Percentiles rank a stretch among this genome's conserved stretches.
Evolutionary conservation across 1,140 invertebrate genomes (phyloP).

Genomic region (Nixonia krombeini): DNA sequence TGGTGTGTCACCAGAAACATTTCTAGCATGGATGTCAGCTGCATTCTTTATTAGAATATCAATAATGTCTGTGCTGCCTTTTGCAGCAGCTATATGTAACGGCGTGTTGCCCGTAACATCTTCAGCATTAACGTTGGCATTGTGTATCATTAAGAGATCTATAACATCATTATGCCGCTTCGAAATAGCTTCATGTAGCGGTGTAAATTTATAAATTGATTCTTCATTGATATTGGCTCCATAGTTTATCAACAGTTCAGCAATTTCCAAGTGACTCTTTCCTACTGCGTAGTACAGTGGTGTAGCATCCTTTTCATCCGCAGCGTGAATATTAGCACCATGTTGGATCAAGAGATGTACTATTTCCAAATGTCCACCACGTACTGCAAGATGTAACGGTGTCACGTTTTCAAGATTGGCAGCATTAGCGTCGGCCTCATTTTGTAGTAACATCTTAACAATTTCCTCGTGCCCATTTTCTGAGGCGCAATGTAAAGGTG

Average conservation of each 20-base stretch:
- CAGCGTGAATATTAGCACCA: conserved; percentile 60
- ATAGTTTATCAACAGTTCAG: neutral
- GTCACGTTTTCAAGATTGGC: neutral
- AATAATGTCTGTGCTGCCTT: neutral
- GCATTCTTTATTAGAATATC: neutral
- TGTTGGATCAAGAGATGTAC: conserved; percentile 14
- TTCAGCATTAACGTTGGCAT: neutral
- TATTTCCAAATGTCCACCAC: conserved; percentile 15
- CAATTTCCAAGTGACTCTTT: neutral
- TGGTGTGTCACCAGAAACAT: neutral
- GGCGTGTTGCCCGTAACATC: too few species aligned
- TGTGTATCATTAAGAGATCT: neutral
- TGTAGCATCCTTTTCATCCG: neutral
- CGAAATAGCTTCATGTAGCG: neutral
- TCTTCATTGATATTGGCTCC: neutral
- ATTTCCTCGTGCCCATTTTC: conserved; percentile 12
- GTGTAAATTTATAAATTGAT: neutral
- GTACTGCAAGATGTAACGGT: conserved; percentile 16
- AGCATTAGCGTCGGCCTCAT: conserved; percentile 72
- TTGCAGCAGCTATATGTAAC: neutral
- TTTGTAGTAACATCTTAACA: conserved; percentile 14
- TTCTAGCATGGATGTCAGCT: neutral
- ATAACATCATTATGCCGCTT: neutral
- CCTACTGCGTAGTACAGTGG: neutral
- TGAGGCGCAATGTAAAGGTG: conserved; percentile 38